Conservation (phyloP, 2,113 vertebrate species). For the Nipponia nippon region DNA sequence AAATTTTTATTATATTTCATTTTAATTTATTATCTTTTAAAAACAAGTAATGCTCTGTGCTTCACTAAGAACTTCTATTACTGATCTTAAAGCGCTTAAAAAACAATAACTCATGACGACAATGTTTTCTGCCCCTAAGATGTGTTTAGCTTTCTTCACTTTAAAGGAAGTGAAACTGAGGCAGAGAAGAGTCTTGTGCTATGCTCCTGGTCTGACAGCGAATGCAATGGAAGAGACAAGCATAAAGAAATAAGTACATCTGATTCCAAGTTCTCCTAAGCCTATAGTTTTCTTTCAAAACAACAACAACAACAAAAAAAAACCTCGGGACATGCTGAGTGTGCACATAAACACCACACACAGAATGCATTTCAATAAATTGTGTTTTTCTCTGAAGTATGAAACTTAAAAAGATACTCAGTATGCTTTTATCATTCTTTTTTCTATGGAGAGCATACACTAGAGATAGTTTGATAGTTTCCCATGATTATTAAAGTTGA, state of each 20-base stretch:
- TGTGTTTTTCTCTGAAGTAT: conserved; percentile 1
- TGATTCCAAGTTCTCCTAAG: not conserved
- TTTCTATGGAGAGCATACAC: not conserved
- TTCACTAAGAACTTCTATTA: not conserved
- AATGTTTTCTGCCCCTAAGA: not conserved
- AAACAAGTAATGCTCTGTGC: not conserved
- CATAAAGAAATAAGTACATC: not conserved
- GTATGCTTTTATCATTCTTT: not conserved
- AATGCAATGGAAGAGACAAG: not conserved
- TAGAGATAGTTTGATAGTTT: conserved; percentile 44
- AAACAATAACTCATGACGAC: not conserved
- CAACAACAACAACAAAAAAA: not conserved
- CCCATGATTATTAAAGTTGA: conserved; percentile 37
- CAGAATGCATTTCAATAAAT: not conserved
- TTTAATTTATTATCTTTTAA: not conserved
- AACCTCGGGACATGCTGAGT: not conserved
- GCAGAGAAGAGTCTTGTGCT: not conserved
- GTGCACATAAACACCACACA: not conserved
- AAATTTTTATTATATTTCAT: not conserved
- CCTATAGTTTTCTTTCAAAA: not conserved
- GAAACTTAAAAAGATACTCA: not conserved
- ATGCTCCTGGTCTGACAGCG: not conserved
- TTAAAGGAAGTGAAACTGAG: not conserved
- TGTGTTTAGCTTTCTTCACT: not conserved
- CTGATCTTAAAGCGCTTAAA: not conserved